A percentile compares a stretch with the other conserved stretches of the same genome.
Conservation (phyloP, 2,113 vertebrate genomes). For the Alligator sinensis region DNA sequence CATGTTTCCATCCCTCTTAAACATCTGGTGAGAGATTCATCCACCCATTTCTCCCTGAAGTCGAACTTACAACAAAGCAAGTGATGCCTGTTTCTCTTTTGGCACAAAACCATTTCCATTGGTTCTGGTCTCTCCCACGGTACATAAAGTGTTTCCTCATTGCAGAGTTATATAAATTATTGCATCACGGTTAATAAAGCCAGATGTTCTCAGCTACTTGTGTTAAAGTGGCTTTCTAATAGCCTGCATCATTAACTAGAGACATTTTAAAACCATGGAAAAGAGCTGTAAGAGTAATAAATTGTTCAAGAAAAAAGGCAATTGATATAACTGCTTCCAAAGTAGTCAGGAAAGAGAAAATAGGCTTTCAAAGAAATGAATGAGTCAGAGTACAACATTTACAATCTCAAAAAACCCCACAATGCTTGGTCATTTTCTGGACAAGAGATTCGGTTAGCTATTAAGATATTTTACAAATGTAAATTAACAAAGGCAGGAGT, state of each 20-base stretch:
- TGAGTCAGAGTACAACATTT: conserved; percentile 43
- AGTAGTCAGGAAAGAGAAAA: conserved; percentile 32
- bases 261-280: conserved; percentile 40
- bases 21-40: background rate
- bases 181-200: conserved; percentile 29
- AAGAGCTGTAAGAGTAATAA: conserved; percentile 51
- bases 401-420: background rate
- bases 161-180: background rate
- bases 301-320: conserved; percentile 46
- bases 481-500: accelerated
- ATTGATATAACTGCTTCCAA: conserved; percentile 63
- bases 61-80: background rate
- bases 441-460: background rate
- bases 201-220: conserved; percentile 39
- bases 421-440: background rate
- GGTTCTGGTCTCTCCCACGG: background rate
- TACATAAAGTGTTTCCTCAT: background rate
- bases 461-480: background rate
- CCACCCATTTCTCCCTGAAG: background rate
- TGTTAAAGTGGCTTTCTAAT: conserved; percentile 55
- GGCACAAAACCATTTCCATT: background rate
- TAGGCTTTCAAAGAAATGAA: conserved; percentile 13
- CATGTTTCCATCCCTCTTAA: accelerated
- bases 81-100: background rate
- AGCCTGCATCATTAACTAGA: conserved; percentile 54